Base-by-base conservation (phyloP, 2,888 invertebrate genomes). In the Epistrophe grossulariae region DNA sequence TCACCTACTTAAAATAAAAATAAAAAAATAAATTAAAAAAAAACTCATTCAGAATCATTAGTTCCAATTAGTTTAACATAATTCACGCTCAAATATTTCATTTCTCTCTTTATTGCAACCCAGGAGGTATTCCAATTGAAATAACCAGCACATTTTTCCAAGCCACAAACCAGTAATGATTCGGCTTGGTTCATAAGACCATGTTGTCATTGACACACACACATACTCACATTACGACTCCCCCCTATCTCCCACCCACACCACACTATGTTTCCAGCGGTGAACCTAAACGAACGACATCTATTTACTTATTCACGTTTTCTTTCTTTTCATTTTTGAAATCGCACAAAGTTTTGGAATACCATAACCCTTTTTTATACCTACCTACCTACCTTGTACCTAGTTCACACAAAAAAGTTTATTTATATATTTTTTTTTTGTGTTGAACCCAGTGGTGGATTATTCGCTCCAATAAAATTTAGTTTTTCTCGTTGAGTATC, bases 381-480 rank as follows among this genome's bases (percentile, higher is more conserved):
- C 24, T 9, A n/a, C 15, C 9, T 35, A 35, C 35, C 35, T 35
- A 7, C 9, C 31, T 31, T n/a, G 0, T 11, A 55, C 24, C 24
- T 8, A 70, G 40, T n/a, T 40, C 52, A 52, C 24, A 55, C 52
- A 70, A 70, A 70, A 70, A 55, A 68, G 50, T 68, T 68, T 50
- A 50, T 68, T 35, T 68, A 43, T 38, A 35, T 59, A 9, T 38
- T 50, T 38, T 38, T 28, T 52, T n/a, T 28, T 9, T 55, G 7
- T 35, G 17, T 52, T 38, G 13, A 52, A 19, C 35, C 57, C 60
- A 43, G 24, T 24, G 52, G 59, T 50, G 66, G 38, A 70, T 78
- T 78, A 60, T 78, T 24, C 78, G 78, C 78, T 71, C 70, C 70
- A 78, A 78, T 78, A 70, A 78, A 71, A 78, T 70, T 70, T 50